These are phyloP conservation scores for Solenopsis fugax DNA, from an alignment of 1,140 invertebrate species.

Conservation along the genomic window DNA sequence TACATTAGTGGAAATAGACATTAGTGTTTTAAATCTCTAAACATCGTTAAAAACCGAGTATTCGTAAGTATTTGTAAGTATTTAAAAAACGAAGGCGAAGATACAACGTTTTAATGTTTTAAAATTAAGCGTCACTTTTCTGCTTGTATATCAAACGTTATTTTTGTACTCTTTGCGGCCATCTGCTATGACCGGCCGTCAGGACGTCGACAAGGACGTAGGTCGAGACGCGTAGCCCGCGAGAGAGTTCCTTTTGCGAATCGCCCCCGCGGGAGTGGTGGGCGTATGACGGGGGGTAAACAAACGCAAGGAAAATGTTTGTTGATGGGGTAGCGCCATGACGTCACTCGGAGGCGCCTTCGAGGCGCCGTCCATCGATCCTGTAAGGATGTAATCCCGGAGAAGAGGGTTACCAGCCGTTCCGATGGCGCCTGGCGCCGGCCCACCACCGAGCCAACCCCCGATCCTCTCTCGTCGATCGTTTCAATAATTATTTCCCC, in stretches of 20 bases:
- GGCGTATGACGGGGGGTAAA: conserved; percentile 58
- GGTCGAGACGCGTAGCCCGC: not conserved
- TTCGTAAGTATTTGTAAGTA: too few relatives aligned
- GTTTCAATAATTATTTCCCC: conserved; percentile 61
- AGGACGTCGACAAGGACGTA: not conserved
- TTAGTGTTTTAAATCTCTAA: too few relatives aligned
- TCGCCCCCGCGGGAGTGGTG: conserved; percentile 4
- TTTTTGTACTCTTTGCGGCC: not conserved
- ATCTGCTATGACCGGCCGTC: not conserved
- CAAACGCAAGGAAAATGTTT: conserved; percentile 70
- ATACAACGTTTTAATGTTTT: too few relatives aligned
- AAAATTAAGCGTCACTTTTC: too few relatives aligned
- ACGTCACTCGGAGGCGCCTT: conserved; percentile 58
- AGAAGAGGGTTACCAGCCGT: conserved; percentile 18
- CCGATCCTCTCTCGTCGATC: not conserved
- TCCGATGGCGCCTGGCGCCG: conserved; percentile 59
- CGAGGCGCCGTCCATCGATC: conserved; percentile 74
- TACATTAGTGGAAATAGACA: too few relatives aligned
- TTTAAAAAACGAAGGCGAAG: too few relatives aligned
- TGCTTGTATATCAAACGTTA: not conserved
- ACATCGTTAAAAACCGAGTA: too few relatives aligned
- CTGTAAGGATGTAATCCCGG: conserved; percentile 69
- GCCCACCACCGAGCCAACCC: conserved; percentile 8
- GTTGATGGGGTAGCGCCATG: conserved; percentile 28
- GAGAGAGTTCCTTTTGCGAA: not conserved